Evolutionary conservation across 1,140 invertebrate genomes (phyloP).

Genomic region (Whitmania pigra): DNA sequence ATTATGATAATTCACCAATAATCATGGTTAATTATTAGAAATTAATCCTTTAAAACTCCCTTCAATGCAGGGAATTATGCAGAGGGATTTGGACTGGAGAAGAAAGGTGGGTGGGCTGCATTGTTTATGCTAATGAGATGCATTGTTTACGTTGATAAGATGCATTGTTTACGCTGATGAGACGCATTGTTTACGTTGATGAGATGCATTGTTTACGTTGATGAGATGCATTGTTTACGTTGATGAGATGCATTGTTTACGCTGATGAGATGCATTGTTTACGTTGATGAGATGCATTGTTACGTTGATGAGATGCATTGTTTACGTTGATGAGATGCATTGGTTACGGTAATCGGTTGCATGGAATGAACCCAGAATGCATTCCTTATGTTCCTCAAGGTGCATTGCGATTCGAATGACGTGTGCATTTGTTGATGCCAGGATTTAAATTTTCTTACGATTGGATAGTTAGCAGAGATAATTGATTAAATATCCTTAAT

Average conservation of each 20-base stretch:
- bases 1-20: no score
- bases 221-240: neutral
- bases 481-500: neutral
- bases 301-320: neutral
- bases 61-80: neutral
- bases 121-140: neutral
- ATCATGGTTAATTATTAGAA: no score
- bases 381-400: no score
- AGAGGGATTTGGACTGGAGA: constrained; percentile 6
- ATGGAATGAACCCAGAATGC: neutral
- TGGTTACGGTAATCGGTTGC: no score
- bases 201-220: no score
- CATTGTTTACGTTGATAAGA: neutral
- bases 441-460: no score
- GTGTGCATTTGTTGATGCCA: neutral
- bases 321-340: neutral
- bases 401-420: neutral
- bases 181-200: neutral
- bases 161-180: neutral
- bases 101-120: neutral
- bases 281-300: no score
- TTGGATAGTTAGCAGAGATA: no score
- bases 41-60: no score
- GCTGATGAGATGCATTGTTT: no score
- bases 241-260: neutral